phyloP scores from a whole-genome alignment of 2,797 vertebrate species.

The Vultur gryphus region DNA sequence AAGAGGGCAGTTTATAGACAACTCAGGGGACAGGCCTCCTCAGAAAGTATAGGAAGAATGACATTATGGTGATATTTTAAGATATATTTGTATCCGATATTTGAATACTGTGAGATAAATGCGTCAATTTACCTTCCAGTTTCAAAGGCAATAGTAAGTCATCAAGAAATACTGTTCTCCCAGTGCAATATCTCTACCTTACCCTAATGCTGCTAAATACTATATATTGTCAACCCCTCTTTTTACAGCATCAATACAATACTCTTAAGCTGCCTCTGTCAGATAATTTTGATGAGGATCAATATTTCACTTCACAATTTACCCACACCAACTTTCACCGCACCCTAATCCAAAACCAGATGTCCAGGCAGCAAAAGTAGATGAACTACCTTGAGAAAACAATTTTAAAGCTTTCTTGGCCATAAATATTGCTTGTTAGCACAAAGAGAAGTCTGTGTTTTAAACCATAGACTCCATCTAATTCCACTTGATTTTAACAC shows the following conservation, averaged over 20 bases:
- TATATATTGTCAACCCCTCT: neutral
- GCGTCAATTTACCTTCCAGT: neutral
- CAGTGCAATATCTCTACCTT: neutral
- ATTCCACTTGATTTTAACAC: neutral
- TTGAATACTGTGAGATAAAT: neutral
- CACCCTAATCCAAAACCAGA: neutral
- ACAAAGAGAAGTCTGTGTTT: neutral
- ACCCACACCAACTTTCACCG: neutral
- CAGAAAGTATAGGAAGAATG: neutral
- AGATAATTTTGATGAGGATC: neutral
- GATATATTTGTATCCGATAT: neutral
- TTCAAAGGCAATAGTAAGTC: neutral
- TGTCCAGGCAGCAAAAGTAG: neutral
- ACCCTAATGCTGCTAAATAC: neutral
- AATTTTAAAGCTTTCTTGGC: neutral
- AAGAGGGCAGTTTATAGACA: neutral
- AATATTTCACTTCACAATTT: neutral
- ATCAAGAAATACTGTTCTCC: neutral
- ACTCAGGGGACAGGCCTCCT: neutral
- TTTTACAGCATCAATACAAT: neutral
- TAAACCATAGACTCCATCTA: neutral
- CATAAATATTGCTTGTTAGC: neutral
- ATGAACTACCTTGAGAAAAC: neutral
- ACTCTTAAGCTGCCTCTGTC: neutral
- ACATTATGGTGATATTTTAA: neutral